Conservation (phyloP, 2,113 vertebrate species). For the Corythornis madagascariensis region DNA sequence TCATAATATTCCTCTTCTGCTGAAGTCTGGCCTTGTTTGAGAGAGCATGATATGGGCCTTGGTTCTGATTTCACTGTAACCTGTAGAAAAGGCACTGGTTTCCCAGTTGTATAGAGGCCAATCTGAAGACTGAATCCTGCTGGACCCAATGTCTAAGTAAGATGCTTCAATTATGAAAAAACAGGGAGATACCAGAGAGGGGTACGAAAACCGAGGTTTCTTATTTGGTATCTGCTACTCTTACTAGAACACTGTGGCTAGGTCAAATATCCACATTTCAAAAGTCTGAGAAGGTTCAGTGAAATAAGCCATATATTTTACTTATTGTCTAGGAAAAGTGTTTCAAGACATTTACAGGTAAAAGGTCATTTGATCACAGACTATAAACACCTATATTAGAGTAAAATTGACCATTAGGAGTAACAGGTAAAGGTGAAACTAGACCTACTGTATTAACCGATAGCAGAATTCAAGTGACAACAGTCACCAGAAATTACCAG, state of each 20-base stretch:
- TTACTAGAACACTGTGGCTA: neutral
- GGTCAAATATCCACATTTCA: neutral
- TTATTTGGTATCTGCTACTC: neutral
- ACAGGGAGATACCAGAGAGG: neutral
- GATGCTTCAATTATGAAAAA: neutral
- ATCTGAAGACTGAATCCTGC: neutral
- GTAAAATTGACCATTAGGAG: neutral
- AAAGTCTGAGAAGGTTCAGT: neutral
- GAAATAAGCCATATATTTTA: neutral
- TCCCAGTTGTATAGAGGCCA: neutral
- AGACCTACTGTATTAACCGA: neutral
- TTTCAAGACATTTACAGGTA: neutral
- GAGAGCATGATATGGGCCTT: neutral
- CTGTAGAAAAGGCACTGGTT: neutral
- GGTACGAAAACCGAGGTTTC: neutral
- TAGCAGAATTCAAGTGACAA: neutral
- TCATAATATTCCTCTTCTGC: neutral
- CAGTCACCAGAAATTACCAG: neutral
- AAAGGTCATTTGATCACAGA: neutral
- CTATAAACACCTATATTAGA: neutral
- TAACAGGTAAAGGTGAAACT: neutral
- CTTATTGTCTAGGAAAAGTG: neutral
- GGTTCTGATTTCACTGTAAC: neutral
- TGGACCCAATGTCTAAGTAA: neutral
- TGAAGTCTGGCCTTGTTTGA: neutral